Evolutionary conservation across 2,797 vertebrate genomes (phyloP).

Genomic region (Sardinella longiceps): DNA sequence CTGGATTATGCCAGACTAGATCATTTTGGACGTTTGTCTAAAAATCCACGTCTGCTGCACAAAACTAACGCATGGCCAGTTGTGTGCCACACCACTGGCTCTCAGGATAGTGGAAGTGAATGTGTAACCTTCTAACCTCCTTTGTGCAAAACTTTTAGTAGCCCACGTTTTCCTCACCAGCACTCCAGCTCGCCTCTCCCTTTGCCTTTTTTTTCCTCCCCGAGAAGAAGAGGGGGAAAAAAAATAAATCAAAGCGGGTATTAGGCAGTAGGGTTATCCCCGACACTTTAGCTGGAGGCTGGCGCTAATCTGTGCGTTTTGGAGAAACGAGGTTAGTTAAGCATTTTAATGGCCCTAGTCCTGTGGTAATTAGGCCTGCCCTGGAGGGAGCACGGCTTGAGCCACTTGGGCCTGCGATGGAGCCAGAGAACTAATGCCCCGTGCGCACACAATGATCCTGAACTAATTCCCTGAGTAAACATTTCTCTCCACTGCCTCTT

Average conservation of each 20-base stretch:
- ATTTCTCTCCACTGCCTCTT: slow-evolving; percentile 93
- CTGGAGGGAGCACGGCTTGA: slow-evolving; percentile 92
- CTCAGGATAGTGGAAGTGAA: background rate
- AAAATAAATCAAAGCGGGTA: slow-evolving; percentile 91
- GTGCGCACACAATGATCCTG: slow-evolving; percentile 93
- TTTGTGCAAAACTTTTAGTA: slow-evolving; percentile 66
- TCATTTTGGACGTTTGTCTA: background rate
- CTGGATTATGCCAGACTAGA: background rate
- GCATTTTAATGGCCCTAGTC: slow-evolving; percentile 99
- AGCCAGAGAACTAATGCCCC: slow-evolving; percentile 94
- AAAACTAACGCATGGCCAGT: background rate
- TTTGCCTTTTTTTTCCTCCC: slow-evolving; percentile 33
- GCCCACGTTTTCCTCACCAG: slow-evolving; percentile 12
- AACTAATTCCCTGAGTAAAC: slow-evolving; percentile 99
- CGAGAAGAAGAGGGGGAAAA: slow-evolving; percentile 46
- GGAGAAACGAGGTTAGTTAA: slow-evolving; percentile 97
- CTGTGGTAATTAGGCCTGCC: slow-evolving; percentile 99
- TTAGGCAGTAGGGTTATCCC: slow-evolving; percentile 94
- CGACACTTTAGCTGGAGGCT: slow-evolving; percentile 88
- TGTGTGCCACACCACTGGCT: background rate
- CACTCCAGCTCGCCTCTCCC: slow-evolving; percentile 24
- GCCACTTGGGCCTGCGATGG: slow-evolving; percentile 98
- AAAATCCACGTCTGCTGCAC: background rate
- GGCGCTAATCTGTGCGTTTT: slow-evolving; percentile 95
- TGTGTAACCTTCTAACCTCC: background rate